Base-by-base conservation (phyloP, 1,140 invertebrate species). In the Acyrthosiphon pisum region DNA sequence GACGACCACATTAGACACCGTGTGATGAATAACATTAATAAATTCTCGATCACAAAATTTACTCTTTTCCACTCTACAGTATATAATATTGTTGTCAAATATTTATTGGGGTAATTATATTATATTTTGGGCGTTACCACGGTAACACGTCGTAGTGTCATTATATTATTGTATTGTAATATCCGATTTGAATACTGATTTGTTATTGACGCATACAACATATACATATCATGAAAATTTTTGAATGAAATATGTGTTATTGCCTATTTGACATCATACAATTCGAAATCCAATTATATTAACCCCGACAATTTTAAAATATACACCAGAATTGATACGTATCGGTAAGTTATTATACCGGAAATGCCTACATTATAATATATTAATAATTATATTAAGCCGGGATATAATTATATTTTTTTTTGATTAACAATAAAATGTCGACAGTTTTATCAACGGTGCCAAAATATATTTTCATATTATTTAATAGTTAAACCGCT, bases 1-100 rank as follows among this genome's bases (percentile, higher is more conserved):
- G 46, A 50, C 46, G 30, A 88, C 18, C 46, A 50, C 84, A 30
- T n/a, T 30, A 87, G 30, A 87, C 20, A 88, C 30, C 30, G 20
- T 18, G 86, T 88, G 86, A 87, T 87, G n/a, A 46, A 87, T 84
- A n/a, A n/a, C 4, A 76, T n/a, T 18, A n/a, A 88, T 50, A 35
- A 88, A 88, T 20, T 50, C 18, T 88, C n/a, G 14, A 76, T 76
- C n/a, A 76, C n/a, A 1, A n/a, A 76, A 20, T n/a, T 68, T 68
- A 68, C 60, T n/a, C 30, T 76, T 76, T n/a, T 18, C n/a, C 14
- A 76, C 60, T 68, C 60, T 7, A 53, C 20, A 53, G 20, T 23
- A 53, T 53, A 53, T 53, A 53, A 53, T 53, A 23, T 53, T 76
- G 30, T 76, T n/a, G 30, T n/a, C 30, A 76, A 76, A 76, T 76